Percentiles rank a stretch among this genome's conserved stretches.
These are phyloP conservation scores for Xiphydria camelus DNA, from an alignment of 2,888 invertebrate species.

Conservation along the genomic window DNA sequence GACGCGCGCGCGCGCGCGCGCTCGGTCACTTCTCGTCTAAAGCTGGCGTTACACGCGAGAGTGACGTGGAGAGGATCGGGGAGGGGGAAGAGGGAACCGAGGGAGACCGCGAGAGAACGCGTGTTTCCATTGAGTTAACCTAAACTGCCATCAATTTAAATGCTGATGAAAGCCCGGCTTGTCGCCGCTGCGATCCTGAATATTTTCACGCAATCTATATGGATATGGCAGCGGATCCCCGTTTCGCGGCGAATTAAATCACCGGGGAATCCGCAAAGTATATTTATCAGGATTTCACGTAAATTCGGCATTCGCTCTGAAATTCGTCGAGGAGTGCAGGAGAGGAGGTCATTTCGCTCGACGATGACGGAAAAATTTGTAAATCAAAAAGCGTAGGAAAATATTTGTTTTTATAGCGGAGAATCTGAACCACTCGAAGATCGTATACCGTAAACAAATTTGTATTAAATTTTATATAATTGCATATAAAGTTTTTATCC, in stretches of 20 bases:
- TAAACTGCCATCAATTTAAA: slow-evolving; percentile 40
- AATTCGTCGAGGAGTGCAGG: not conserved
- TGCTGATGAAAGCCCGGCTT: slow-evolving; percentile 36
- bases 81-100: not conserved
- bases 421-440: no score
- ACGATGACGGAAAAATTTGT: no score
- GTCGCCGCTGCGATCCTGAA: slow-evolving; percentile 23
- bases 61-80: not conserved
- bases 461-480: no score
- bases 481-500: no score
- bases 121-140: slow-evolving; percentile 29
- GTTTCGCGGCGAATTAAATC: slow-evolving; percentile 43
- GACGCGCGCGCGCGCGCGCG: slow-evolving; percentile 9
- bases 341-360: no score
- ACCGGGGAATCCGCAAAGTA: slow-evolving; percentile 39
- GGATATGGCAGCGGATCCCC: slow-evolving; percentile 33
- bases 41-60: slow-evolving; percentile 10
- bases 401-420: no score
- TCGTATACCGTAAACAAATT: no score
- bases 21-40: no score
- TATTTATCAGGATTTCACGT: slow-evolving; percentile 47
- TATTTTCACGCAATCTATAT: slow-evolving; percentile 42
- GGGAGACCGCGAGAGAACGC: not conserved
- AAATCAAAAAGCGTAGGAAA: no score
- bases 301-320: slow-evolving; percentile 28